Evolutionary conservation across 2,113 vertebrate species (phyloP).

Genomic region (Ameiurus melas): DNA sequence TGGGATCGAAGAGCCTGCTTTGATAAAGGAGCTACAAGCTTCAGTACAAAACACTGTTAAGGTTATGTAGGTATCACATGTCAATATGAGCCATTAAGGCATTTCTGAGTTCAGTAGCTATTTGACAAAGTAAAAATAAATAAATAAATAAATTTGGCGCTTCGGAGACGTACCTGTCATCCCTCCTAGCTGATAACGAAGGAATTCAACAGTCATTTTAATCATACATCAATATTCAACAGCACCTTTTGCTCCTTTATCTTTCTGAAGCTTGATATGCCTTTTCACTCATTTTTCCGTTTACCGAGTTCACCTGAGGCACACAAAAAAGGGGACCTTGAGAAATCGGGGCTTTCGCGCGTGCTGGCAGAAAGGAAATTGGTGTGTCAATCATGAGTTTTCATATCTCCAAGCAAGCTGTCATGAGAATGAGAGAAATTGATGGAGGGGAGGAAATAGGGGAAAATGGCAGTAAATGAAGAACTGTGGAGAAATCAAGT

Average conservation of each 20-base stretch:
- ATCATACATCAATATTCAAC: slow-evolving; percentile 58
- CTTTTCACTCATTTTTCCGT: slow-evolving; percentile 58
- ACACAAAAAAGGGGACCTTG: slow-evolving; percentile 55
- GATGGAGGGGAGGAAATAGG: slow-evolving; percentile 37
- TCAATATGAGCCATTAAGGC: neutral
- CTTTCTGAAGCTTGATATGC: slow-evolving; percentile 48
- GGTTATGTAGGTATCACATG: neutral
- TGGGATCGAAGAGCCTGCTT: neutral
- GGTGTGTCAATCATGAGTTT: slow-evolving; percentile 64
- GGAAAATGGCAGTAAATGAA: slow-evolving; percentile 48
- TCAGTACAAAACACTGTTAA: neutral
- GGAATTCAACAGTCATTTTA: slow-evolving; percentile 42
- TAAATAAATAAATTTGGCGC: neutral
- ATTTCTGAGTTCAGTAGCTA: neutral
- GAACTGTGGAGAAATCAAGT: slow-evolving; percentile 45
- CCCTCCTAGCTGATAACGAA: slow-evolving; percentile 18
- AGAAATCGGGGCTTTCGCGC: slow-evolving; percentile 55
- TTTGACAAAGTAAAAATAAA: neutral
- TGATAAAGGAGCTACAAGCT: slow-evolving; percentile 2
- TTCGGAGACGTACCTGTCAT: slow-evolving; percentile 9
- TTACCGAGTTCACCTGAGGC: slow-evolving; percentile 57
- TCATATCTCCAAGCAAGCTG: slow-evolving; percentile 62
- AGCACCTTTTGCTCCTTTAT: slow-evolving; percentile 53
- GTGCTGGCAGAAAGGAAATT: slow-evolving; percentile 63
- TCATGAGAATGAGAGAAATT: slow-evolving; percentile 53